These are phyloP conservation scores for Paracentrotus lividus DNA, from an alignment of 53 echinoderm and acorn worm species.

Conservation along the genomic window DNA sequence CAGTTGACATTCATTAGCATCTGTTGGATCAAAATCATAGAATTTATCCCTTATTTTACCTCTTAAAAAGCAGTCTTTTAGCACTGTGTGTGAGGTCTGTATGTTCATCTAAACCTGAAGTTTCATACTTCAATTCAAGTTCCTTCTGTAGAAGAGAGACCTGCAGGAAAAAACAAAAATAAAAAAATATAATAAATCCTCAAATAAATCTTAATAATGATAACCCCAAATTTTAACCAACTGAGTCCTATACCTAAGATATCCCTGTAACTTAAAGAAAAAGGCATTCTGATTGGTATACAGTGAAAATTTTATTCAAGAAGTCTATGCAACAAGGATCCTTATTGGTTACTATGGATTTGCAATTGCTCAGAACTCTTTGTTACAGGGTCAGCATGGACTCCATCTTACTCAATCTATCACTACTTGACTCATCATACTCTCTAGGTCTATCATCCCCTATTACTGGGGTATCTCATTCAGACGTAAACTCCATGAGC, in stretches of 20 bases:
- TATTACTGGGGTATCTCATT: neutral
- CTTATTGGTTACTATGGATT: no score
- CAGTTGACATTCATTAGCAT: no score
- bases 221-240: no score
- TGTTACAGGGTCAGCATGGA: slow-evolving; percentile 70
- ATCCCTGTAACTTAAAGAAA: no score
- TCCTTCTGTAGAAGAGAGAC: slow-evolving; percentile 1
- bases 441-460: slow-evolving; percentile 36
- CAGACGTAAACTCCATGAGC: slow-evolving; percentile 66
- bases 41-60: no score
- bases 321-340: no score
- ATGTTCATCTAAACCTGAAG: neutral
- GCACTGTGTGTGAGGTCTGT: neutral
- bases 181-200: no score
- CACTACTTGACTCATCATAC: neutral
- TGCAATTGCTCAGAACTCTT: slow-evolving; percentile 79
- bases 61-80: neutral
- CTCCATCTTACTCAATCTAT: slow-evolving; percentile 54
- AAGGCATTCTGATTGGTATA: no score
- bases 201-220: no score
- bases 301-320: no score
- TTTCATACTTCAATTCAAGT: neutral
- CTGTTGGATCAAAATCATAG: no score
- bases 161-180: neutral
- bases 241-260: no score